Base-by-base conservation (phyloP, 1,140 invertebrate genomes). In the Monochamus saltuarius region DNA sequence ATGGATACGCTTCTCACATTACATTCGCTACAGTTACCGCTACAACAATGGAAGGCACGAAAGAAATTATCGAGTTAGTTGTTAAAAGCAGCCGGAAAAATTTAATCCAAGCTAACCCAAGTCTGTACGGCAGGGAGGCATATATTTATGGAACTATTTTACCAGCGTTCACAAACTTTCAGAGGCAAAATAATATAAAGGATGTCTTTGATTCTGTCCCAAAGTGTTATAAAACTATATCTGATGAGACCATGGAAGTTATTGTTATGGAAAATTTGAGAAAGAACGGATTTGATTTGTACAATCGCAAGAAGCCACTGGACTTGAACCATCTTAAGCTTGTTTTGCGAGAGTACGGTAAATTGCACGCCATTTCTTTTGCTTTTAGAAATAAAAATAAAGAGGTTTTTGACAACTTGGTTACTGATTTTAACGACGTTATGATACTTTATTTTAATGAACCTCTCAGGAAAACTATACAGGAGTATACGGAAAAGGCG, bases 191-290 rank as follows among this genome's bases (percentile, higher is more conserved):
- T 19, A 52, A 54, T 10, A 42, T 62, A 13, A 40, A 39, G 7
- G 47, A 63, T 14, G 29, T 46, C 1, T 73, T 73, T 51, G 37
- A 64, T n/a, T 62, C 57, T 9, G 58, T 66, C 16, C 59, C 72
- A 16, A 75, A 72, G 39, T 81, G 76, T 57, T 78, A 76, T 10
- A 74, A 66, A 9, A 73, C 62, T 29, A 57, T 42, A 6, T 59
- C 45, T 10, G 73, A 79, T 42, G 69, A 76, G 35, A 62, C 68
- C 7, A 64, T 79, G 39, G 80, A 83, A 70, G 70, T 79, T 16
- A 76, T 83, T 9, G 67, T 84, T 19, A 68, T 85, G 53, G 78
- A 84, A 68, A 83, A 87, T 71, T 64, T 86, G 11, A 69, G 73
- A 46, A 34, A 61, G 0, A 22, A 57, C 7, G 78, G 78, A 0